Evolutionary conservation across 2,797 vertebrate species (phyloP), one percentile per base, ranked within the genome.

Genomic region (Hippocampus kuda): DNA sequence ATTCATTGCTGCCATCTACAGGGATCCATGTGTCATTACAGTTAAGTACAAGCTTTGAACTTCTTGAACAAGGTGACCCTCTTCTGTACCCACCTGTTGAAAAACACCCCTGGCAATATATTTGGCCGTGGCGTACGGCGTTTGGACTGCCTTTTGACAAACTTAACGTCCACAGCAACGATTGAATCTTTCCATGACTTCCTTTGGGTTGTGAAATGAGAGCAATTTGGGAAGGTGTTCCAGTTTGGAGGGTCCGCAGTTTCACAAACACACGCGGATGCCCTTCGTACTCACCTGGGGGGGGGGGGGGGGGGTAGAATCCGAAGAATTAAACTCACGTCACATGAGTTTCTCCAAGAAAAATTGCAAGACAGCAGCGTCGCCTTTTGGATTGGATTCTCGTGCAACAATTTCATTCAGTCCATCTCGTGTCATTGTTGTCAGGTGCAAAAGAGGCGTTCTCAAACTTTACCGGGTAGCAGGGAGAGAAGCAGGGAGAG

Each of bases 321-420:
- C 4, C 15, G 26, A 34, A 60, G 22, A 67, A 67, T 42, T 24
- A 71, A 73, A 65, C 20, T 49, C 18, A 68, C 53, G 60, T 66
- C 59, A 41, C 66, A 49, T 12, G 53, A 41, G 62, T 65, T 81
- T 78, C 34, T 34, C 34, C 34, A 34, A 34, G 34, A 34, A 34
- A 34, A 34, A 34, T 34, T 34, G 34, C 34, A 6, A 34, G 34
- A 34, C 27, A 53, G 9, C 11, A 34, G 48, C 3, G 6, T 49
- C 12, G 27, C 48, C 48, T 66, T 48, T 51, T 51, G 66, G 70
- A 26, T 49, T 69, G 72, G 64, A 68, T 63, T 76, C 71, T 78
- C 74, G 75, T 85, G 81, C 81, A 84, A 81, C 76, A 82, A 51
- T 77, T 72, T 66, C 63, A 66, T 46, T 67, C 53, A 66, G 66